Evolutionary conservation across 2,888 invertebrate species (phyloP), one percentile per base, ranked within the genome.

Genomic region (Yponomeuta evonymella): DNA sequence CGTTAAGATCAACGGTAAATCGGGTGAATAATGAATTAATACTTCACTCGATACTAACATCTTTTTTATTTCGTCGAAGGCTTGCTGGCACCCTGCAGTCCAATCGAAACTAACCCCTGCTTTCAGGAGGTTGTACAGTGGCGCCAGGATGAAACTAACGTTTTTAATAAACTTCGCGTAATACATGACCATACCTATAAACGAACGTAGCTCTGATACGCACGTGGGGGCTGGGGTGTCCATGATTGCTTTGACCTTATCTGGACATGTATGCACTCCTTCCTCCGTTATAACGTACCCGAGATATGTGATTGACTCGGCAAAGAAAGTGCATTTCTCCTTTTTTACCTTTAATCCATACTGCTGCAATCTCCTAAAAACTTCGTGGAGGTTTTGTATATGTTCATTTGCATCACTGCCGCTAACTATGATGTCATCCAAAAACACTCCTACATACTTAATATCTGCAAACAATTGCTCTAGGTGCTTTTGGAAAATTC

Each of bases 111-210:
- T 68, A 2, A 70, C 71, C 33, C 70, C 67, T 71, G 71, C 72
- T 48, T 68, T 69, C 8, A 75, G 48, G 10, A 75, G 43, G 2
- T 36, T 48, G 30, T 75, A 75, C 6, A 74, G 11, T 1, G 73
- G 74, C 4, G 71, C 30, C 6, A 75, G 63, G 0, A 73, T 51
- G 0, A 72, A 73, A 68, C 73, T 75, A 9, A 73, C 70, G 29
- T 76, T 74, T 36, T 29, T 43, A 2, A 76, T 33, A 48, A 76
- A 77, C 23, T 74, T 77, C 0, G 51, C 51, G 10, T 51, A 77
- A 29, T 75, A 77, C 75, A 76, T 77, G 0, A 73, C 67, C 36
- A 75, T 29, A 0, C 76, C 76, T 12, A 77, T 67, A 64, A 77
- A 79, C 0, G 76, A 63, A 0, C 75, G 48, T 12, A 76, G 36